Conservation (phyloP, 2,113 vertebrate species). For the Coregonus clupeaformis region DNA sequence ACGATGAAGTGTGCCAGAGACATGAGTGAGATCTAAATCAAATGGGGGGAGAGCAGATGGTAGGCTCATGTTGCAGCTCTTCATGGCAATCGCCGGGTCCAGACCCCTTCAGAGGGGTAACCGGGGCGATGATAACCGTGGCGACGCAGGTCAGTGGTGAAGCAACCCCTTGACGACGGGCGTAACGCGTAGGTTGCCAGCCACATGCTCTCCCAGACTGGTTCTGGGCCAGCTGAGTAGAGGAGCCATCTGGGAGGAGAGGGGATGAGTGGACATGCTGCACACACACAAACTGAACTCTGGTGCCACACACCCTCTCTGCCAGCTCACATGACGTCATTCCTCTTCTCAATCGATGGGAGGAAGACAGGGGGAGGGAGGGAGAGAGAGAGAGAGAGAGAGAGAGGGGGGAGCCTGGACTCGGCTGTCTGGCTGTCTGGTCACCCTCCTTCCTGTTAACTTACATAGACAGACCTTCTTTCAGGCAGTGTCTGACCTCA, state of each 20-base stretch:
- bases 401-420: too few species aligned
- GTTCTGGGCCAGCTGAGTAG: background rate
- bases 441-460: background rate
- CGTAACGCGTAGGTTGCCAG: background rate
- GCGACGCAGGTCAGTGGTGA: background rate
- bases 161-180: background rate
- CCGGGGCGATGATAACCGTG: background rate
- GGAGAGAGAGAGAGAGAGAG: too few species aligned
- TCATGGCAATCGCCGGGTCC: background rate
- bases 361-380: background rate
- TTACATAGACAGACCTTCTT: background rate
- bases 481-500: background rate
- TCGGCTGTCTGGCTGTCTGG: background rate
- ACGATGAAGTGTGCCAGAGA: background rate
- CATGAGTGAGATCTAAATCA: too few species aligned
- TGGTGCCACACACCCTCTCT: background rate
- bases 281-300: background rate
- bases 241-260: background rate
- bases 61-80: conserved; percentile 1
- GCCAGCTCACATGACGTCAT: background rate
- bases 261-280: too few species aligned
- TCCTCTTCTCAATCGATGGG: background rate
- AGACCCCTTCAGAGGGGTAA: background rate
- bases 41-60: background rate
- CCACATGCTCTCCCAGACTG: background rate